A percentile compares a stretch with the other conserved stretches of the same genome.
These are phyloP conservation scores for Cecidostiba fungosa DNA, from an alignment of 2,888 invertebrate genomes.

Conservation along the genomic window DNA sequence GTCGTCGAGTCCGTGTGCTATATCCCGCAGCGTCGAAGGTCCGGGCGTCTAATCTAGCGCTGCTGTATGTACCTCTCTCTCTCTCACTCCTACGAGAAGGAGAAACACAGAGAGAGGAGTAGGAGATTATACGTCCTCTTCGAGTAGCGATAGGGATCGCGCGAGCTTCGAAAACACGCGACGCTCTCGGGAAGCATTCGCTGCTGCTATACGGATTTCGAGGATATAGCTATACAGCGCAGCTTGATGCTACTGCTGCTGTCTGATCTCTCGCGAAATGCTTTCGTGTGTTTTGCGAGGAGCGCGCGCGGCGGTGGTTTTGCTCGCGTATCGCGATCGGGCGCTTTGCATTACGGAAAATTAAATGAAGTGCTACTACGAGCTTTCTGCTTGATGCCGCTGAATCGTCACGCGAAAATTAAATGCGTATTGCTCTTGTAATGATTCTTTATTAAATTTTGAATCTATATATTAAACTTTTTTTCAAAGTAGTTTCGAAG, in stretches of 20 bases:
- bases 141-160: conserved; percentile 55
- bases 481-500: too few species aligned
- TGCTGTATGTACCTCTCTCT: not conserved
- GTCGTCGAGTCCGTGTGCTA: not conserved
- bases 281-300: not conserved
- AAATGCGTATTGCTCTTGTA: not conserved
- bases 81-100: not conserved
- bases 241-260: not conserved
- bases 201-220: not conserved
- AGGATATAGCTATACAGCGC: not conserved
- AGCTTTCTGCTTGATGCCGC: not conserved
- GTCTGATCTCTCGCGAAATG: conserved; percentile 18
- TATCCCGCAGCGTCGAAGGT: conserved; percentile 22
- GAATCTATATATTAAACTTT: too few species aligned
- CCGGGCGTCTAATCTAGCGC: conserved; percentile 29
- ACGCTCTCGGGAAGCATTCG: conserved; percentile 9
- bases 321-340: not conserved
- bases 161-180: conserved; percentile 48
- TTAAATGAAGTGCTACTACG: not conserved
- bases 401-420: not conserved
- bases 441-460: too few species aligned
- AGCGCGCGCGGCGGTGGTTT: not conserved
- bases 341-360: not conserved
- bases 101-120: not conserved
- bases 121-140: conserved; percentile 20